phyloP scores from a whole-genome alignment of 2,797 vertebrate genomes.

The Lepilemur ruficaudatus region DNA sequence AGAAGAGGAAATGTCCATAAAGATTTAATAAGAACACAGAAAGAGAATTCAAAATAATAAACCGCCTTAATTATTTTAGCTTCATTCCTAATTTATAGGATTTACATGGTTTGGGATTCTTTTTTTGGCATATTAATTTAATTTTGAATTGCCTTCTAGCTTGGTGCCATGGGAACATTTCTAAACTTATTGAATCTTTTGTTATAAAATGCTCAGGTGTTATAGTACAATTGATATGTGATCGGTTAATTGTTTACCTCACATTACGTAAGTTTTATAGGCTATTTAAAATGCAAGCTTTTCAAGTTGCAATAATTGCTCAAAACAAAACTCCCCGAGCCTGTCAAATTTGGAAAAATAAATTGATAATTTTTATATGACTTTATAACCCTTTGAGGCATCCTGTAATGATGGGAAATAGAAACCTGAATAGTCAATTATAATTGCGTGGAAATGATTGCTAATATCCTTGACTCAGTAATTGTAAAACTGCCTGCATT shows the following conservation, averaged over 20 bases:
- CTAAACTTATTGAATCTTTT: constrained; percentile 32
- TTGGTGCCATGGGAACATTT: constrained; percentile 15
- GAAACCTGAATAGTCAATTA: not conserved
- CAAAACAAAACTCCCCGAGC: not conserved
- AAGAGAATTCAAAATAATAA: constrained; percentile 53
- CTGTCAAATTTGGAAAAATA: not conserved
- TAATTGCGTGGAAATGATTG: not conserved
- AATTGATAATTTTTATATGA: not conserved
- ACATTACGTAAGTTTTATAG: not conserved
- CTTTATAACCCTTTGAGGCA: not conserved
- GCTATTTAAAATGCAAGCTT: not conserved
- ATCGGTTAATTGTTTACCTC: not conserved
- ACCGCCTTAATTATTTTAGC: constrained; percentile 44
- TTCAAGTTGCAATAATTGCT: not conserved
- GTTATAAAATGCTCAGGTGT: not conserved
- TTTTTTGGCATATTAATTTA: constrained; percentile 39
- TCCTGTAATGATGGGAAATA: not conserved
- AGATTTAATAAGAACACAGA: constrained; percentile 61
- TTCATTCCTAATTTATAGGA: constrained; percentile 55
- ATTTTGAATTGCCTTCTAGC: constrained; percentile 28
- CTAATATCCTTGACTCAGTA: not conserved
- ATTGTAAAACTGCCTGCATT: not conserved
- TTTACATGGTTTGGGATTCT: not conserved
- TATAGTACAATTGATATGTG: not conserved
- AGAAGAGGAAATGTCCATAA: constrained; percentile 51